These are phyloP conservation scores for Microplitis mediator DNA, from an alignment of 1,140 invertebrate genomes.

Conservation along the genomic window DNA sequence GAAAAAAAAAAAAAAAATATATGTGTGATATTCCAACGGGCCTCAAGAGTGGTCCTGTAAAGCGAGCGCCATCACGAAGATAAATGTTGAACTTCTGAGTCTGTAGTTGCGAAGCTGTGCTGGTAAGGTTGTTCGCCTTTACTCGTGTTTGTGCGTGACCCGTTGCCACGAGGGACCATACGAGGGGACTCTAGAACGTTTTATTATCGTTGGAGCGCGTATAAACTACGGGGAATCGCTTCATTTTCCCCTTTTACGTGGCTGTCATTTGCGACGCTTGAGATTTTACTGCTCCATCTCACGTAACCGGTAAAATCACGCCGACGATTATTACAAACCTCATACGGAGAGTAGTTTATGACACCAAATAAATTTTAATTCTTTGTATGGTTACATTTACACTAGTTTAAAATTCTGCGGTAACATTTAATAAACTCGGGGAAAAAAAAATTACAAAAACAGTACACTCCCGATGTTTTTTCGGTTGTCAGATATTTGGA, in stretches of 20 bases:
- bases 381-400: too few species aligned
- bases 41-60: conserved; percentile 53
- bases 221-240: conserved; percentile 49
- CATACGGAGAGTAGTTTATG: conserved; percentile 2
- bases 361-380: not conserved
- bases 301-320: conserved; percentile 17
- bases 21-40: too few species aligned
- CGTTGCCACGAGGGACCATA: not conserved
- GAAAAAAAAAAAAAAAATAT: too few species aligned
- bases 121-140: conserved; percentile 23
- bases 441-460: too few species aligned
- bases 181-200: conserved; percentile 41
- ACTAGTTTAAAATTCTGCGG: too few species aligned
- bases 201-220: conserved; percentile 45
- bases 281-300: conserved; percentile 28
- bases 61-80: conserved; percentile 47
- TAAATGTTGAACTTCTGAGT: not conserved
- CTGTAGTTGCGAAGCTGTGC: conserved; percentile 12
- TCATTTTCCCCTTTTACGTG: conserved; percentile 47
- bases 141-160: conserved; percentile 9
- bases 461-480: too few species aligned
- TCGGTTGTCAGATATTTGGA: too few species aligned
- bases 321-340: conserved; percentile 1
- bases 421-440: too few species aligned
- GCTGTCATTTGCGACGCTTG: conserved; percentile 39